Base-by-base conservation (phyloP, 1,140 invertebrate genomes). In the Dendroctonus ponderosae region DNA sequence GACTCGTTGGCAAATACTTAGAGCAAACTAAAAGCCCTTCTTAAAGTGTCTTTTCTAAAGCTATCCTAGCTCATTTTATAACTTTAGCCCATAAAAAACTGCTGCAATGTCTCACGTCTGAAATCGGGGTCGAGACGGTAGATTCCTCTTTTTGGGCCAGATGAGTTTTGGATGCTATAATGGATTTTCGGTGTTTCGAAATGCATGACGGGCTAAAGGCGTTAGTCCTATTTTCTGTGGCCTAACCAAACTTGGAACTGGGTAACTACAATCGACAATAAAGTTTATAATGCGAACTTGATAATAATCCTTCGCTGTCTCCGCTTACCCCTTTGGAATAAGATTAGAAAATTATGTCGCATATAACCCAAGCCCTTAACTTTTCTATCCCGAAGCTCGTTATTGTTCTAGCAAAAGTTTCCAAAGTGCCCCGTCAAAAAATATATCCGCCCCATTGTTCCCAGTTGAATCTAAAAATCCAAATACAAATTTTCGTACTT, bases 91-190 rank as follows among this genome's bases (percentile, higher is more conserved):
- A 14, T 43, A 43, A 61, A 61, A 61, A 61, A 61, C 43, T 44
- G 11, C 51, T 52, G 61, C 61, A 53, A 40, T 63, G 61, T 63
- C 61, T 53, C 52, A 53, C 52, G 43, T 63, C 50, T 53, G 46
- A 42, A 63, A 56, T 38, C 49, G 61, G 48, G 61, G 61, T 63
- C 61, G 50, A 39, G n/a, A 39, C 44, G 46, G 46, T 54, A 42
- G 52, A 63, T 54, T 63, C 42, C 41, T 63, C 61, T 63, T 63
- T 62, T 63, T 63, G 51, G 51, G 12, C 52, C 50, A 56, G 52
- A 54, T 63, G 52, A 63, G 61, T 63, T 63, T 63, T 63, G 52
- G 61, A 63, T 63, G 52, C 61, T 41, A 54, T 63, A 63, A 63
- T 63, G 61, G 61, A 63, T 63, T 63, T 63, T 63, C 61, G 48